Base-by-base conservation (phyloP, 1,140 invertebrate genomes). In the Hermatobates lingyangjiaoensis region DNA sequence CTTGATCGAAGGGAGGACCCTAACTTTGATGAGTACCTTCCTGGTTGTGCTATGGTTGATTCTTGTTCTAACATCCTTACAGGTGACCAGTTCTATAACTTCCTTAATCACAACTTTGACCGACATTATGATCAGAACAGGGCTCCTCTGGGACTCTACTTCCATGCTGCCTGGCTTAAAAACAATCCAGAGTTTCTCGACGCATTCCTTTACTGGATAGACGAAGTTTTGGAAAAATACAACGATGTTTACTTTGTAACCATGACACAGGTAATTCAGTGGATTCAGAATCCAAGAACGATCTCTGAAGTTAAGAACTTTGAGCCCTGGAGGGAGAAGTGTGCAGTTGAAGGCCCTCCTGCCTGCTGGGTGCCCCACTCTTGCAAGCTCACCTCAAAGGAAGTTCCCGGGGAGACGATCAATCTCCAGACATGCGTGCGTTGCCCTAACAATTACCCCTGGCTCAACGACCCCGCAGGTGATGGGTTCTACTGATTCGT, bases 181-280 rank as follows among this genome's bases (percentile, higher is more conserved):
- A 90, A 93, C 64, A 93, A 93, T 60, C 86, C 87, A 27, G 88
- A 94, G 64, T 94, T 84, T 64, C 70, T 93, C 49, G 88, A 93
- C 59, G 84, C 87, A 51, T 89, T 96, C 75, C 73, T 91, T 7
- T 88, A 86, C 64, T 95, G 90, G 87, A 82, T 96, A 57, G 90
- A 95, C 63, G 90, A 95, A 70, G 77, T 91, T 44, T 68, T 92
- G 27, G 70, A 77, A 52, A 83, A 80, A 51, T 80, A 89, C 68
- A 87, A 88, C 53, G 91, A 96, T 63, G 90, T 93, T 3, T 95
- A 92, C 68, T 94, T 96, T 62, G 87, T 93, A 1, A 95, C 90
- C n/a, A 93, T 92, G 83, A 93, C 88, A 1, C 88, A 91, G 67
- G 89, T 93, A 1, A 90, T 95, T 58, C 88, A 94, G 63, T 95